Base-by-base conservation (phyloP, 2,888 invertebrate species). In the Hololepta plana region DNA sequence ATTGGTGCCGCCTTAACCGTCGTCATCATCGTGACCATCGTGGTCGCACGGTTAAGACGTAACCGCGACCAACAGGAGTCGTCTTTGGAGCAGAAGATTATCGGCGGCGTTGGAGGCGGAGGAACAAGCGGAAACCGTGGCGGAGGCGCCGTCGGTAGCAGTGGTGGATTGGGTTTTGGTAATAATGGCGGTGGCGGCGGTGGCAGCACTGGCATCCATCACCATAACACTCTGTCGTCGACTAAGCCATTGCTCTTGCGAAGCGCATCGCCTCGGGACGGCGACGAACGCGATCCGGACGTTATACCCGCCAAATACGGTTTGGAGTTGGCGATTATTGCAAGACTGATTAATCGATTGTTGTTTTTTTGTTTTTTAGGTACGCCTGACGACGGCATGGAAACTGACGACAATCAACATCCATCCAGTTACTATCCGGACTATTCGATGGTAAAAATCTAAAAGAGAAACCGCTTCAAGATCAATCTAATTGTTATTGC, bases 251-350 rank as follows among this genome's bases (percentile, higher is more conserved):
- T 55, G 14, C n/a, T n/a, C n/a, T 36, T 54, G 21, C 37, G 53
- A 23, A 53, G 53, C 30, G 41, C 46, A 12, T 52, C 53, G 9
- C 52, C 52, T 20, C 45, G 53, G 32, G 57, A 57, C 25, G 38
- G 43, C 9, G 64, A 68, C 40, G 69, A 69, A 42, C 61, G 63
- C 39, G 75, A 76, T 55, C 75, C 75, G 10, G 75, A 76, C 51
- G 67, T 75, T 32, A 75, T 76, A 49, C 75, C 75, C 35, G 72
- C 72, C 34, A 73, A 74, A 60, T 73, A 70, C 42, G 73, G 74
- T 73, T 8, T 26, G 26, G 7, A 19, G 9, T 7, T 20, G 19
- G 13, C 14, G 12, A 8, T 12, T 12, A 14, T 24, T 13, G n/a
- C n/a, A n/a, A n/a, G n/a, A n/a, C n/a, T n/a, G n/a, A n/a, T n/a